Evolutionary conservation across 2,797 vertebrate species (phyloP), one percentile per base, ranked within the genome.

Genomic region (Eulemur mongoz): DNA sequence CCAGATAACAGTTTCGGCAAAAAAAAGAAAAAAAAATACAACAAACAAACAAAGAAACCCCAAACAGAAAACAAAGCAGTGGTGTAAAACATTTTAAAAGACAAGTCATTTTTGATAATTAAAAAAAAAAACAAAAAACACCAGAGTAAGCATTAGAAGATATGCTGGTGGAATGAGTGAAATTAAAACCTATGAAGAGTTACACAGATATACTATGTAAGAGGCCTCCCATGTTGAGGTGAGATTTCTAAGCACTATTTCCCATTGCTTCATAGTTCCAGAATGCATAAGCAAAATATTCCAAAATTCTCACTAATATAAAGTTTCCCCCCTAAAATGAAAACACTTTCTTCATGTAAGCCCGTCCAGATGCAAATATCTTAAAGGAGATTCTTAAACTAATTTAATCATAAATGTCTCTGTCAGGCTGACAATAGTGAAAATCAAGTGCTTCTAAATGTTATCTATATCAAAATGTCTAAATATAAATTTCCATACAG

Each of bases 381-480:
- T 85, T 52, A 40, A 89, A 91, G 23, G 32, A 93, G 1, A 91
- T 50, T 96, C 43, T 69, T 88, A 52, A 96, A 89, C 35, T 85
- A 87, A 85, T 45, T 67, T 69, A 43, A 78, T 72, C 17, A 82
- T 27, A 82, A 82, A 54, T n/a, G 30, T n/a, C 63, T 52, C 14
- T 63, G 4, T 76, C 43, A 91, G 35, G 13, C 15, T 59, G 52
- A 43, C 40, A 80, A 57, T 50, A 85, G n/a, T 75, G 48, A 89
- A 92, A 73, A 5, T 70, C 75, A 48, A 73, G 40, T 11, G 69
- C 25, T 23, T 72, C 17, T 48, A 80, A 89, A 40, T 91, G 6
- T 82, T 73, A 57, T 43, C 32, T 52, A 86, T 52, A n/a, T 72
- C 4, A 88, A 82, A 52, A 43, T 48, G n/a, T 38, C 35, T 95